Evolutionary conservation across 2,113 vertebrate genomes (phyloP), one percentile per base, ranked within the genome.

Genomic region (Planiliza haematocheilus): DNA sequence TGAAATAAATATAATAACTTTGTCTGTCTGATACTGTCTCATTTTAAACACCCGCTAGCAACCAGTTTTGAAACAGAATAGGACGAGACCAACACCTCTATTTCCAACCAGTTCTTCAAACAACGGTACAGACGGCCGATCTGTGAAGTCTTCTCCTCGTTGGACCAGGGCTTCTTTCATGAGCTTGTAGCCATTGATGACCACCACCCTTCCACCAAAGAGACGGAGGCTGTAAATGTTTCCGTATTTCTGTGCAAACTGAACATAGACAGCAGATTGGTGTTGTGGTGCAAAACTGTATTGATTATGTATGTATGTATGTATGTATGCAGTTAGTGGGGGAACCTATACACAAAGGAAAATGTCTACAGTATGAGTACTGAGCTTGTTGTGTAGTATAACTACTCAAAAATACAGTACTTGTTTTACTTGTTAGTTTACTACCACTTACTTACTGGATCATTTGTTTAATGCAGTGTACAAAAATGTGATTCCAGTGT

Each of bases 121-220:
- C 0, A 93, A 0, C 10, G 93, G 94, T 0, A 87, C 0, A 0
- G 0, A 0, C 0, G 94, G 94, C 0, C 94, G 92, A 18, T 85
- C 91, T 0, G 75, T 0, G 21, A 94, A 93, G 71, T 91, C 77
- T 1, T 95, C 90, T 2, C 88, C 94, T 53, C 79, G 90, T 36
- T 93, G 66, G 11, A 93, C 30, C 20, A 95, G 93, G 7, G 79
- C 91, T 84, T 96, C 94, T 72, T 88, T 95, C 38, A 94, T 42
- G 53, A 92, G 24, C 30, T 81, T 79, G 13, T 94, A 77, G 9
- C 94, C 93, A 16, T 37, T 91, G 5, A 97, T 0, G 0, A 90
- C 0, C 20, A 96, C 90, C 8, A 77, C 0, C 0, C 5, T 16
- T 2, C 5, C 0, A 2, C 8, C 30, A 18, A 94, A 91, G 4